A percentile compares a stretch with the other conserved stretches of the same genome.
These are phyloP conservation scores for Esox masquinongy DNA, from an alignment of 2,797 vertebrate genomes.

Conservation along the genomic window DNA sequence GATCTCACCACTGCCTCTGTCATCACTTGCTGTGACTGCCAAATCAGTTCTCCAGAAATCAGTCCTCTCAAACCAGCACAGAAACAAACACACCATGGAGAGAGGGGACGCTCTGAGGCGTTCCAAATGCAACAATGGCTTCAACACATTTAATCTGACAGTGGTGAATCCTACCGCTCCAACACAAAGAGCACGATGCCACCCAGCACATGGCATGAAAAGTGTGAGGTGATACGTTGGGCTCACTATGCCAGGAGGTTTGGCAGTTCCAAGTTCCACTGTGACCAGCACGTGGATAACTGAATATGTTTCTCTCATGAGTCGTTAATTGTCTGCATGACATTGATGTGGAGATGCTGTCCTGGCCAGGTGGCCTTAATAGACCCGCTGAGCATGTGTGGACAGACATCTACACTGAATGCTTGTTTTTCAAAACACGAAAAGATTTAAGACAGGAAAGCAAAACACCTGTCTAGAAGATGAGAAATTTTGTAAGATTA, in stretches of 20 bases:
- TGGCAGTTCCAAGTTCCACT: constrained; percentile 75
- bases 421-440: neutral
- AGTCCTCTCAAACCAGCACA: constrained; percentile 78
- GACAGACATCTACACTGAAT: constrained; percentile 9
- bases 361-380: constrained; percentile 62
- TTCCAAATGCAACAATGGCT: constrained; percentile 69
- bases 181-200: constrained; percentile 66
- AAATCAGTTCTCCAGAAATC: constrained; percentile 81
- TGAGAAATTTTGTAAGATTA: neutral
- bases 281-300: constrained; percentile 72
- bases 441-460: neutral
- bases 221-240: constrained; percentile 74
- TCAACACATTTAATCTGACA: constrained; percentile 77
- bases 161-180: constrained; percentile 67
- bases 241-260: constrained; percentile 72
- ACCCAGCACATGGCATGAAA: constrained; percentile 74
- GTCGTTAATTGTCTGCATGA: constrained; percentile 77
- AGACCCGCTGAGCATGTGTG: constrained; percentile 50
- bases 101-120: constrained; percentile 69
- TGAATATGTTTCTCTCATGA: constrained; percentile 79
- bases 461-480: neutral
- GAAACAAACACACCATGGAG: constrained; percentile 73
- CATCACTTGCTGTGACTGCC: constrained; percentile 84
- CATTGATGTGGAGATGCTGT: constrained; percentile 74
- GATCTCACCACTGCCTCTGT: constrained; percentile 85